These are phyloP conservation scores for Leptodactylus fallax DNA, from an alignment of 2,797 vertebrate species.

Conservation along the genomic window DNA sequence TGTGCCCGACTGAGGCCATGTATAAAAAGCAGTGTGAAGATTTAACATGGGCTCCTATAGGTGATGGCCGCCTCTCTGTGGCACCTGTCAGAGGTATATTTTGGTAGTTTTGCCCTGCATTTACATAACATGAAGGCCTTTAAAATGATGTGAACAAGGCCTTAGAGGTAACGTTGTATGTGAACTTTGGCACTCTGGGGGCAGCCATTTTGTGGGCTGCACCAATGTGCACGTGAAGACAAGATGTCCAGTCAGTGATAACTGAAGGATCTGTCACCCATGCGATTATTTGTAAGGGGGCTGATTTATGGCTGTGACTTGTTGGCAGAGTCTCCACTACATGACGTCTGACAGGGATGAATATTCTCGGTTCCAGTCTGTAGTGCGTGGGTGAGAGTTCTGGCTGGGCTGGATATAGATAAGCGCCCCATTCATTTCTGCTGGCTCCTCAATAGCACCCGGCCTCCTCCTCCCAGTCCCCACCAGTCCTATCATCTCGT, in stretches of 20 bases:
- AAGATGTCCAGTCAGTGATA: background rate
- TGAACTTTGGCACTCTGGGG: background rate
- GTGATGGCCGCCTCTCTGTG: too few relatives aligned
- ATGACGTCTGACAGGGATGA: background rate
- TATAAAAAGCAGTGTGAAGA: too few relatives aligned
- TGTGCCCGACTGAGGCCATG: too few relatives aligned
- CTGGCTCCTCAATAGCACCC: background rate
- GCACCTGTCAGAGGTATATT: too few relatives aligned
- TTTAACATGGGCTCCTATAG: too few relatives aligned
- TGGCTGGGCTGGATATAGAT: constrained; percentile 4
- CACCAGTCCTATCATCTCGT: background rate
- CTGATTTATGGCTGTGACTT: background rate
- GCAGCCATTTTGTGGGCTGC: background rate
- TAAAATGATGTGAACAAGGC: too few relatives aligned
- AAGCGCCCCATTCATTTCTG: background rate
- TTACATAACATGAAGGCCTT: too few relatives aligned
- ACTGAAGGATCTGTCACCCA: background rate
- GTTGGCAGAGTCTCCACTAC: background rate
- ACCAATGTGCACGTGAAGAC: background rate
- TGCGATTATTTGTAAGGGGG: background rate
- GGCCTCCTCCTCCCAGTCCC: background rate
- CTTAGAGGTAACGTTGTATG: too few relatives aligned
- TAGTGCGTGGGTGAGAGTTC: background rate
- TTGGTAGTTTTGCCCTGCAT: too few relatives aligned
- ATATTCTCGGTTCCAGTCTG: background rate